These are phyloP conservation scores for Scaeva pyrastri DNA, from an alignment of 2,888 invertebrate genomes.

Conservation along the genomic window DNA sequence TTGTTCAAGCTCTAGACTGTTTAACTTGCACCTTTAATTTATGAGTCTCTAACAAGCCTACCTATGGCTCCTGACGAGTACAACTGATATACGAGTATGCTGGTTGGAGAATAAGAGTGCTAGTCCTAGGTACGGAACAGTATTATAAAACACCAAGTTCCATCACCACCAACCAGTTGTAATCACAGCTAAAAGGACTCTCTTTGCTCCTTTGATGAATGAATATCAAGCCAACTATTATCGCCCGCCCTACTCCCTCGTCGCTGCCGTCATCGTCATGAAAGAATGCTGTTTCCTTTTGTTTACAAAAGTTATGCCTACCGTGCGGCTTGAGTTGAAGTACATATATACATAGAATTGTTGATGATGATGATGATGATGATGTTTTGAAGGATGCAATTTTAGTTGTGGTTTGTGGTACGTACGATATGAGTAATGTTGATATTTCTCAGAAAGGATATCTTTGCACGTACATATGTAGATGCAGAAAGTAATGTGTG, in stretches of 20 bases:
- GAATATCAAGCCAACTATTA: background rate
- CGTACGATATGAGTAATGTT: constrained; percentile 17
- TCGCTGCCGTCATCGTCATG: constrained; percentile 15
- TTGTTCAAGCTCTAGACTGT: constrained; percentile 38
- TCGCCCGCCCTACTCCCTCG: background rate
- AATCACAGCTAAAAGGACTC: constrained; percentile 39
- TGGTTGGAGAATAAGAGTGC: constrained; percentile 1
- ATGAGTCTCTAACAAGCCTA: constrained; percentile 50
- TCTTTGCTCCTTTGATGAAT: constrained; percentile 3
- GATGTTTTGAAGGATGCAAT: constrained; percentile 23
- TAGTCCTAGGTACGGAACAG: background rate
- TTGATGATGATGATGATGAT: constrained; percentile 23
- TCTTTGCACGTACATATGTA: too few relatives aligned
- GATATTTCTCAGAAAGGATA: constrained; percentile 20
- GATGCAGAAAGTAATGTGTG: too few relatives aligned
- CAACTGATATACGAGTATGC: too few relatives aligned
- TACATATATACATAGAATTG: background rate
- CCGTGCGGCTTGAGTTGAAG: constrained; percentile 12
- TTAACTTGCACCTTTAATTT: constrained; percentile 62
- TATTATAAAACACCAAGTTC: background rate
- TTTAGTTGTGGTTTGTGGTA: constrained; percentile 26
- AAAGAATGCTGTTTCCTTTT: constrained; percentile 56
- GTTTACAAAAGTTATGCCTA: background rate
- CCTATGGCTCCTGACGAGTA: constrained; percentile 22
- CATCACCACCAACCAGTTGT: background rate